Base-by-base conservation (phyloP, 1,140 invertebrate genomes). In the Akabosia matsudoensis region DNA sequence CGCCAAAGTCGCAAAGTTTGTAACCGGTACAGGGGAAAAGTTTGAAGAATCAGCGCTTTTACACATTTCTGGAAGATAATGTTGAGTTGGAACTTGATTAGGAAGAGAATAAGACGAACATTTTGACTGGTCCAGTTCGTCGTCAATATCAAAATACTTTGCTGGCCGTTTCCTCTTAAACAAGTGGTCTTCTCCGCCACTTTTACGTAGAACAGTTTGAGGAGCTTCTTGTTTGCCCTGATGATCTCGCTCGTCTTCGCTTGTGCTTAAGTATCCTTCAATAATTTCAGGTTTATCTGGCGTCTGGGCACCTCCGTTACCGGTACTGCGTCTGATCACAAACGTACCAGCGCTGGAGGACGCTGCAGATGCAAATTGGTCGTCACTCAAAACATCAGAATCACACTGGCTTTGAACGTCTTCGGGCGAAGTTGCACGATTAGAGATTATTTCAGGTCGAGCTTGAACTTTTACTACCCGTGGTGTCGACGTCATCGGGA, bases 311-410 rank as follows among this genome's bases (percentile, higher is more conserved):
- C 54, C 24, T 14, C n/a, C n/a, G 54, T n/a, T n/a, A 10, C 3
- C 16, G 14, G 16, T 22, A 34, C 37, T 45, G 18, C 34, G 18
- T 45, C 34, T 14, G n/a, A 34, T 26, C 1, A n/a, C 22, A 22
- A 24, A 45, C 2, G 33, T 30, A 37, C 64, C 14, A 3, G 51
- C 7, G 56, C 73, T 22, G 64, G 72, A n/a, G 56, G 75, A 76
- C n/a, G 54, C 61, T 22, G 64, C 71, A 37, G 72, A 74, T 22
- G 74, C 76, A 70, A 74, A 77, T 16, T 54, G 34, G 24, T 28
- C 67, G 24, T 33, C 61, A 28, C 67, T 76, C 14, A n/a, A n/a
- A 45, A 71, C 51, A 26, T 75, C 74, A 30, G 54, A 52, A 70
- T 64, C 54, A 7, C n/a, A 37, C 7, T 73, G 24, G 54, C 30